Conservation (phyloP, 2,113 vertebrate species). For the Emydura subglobosa region DNA sequence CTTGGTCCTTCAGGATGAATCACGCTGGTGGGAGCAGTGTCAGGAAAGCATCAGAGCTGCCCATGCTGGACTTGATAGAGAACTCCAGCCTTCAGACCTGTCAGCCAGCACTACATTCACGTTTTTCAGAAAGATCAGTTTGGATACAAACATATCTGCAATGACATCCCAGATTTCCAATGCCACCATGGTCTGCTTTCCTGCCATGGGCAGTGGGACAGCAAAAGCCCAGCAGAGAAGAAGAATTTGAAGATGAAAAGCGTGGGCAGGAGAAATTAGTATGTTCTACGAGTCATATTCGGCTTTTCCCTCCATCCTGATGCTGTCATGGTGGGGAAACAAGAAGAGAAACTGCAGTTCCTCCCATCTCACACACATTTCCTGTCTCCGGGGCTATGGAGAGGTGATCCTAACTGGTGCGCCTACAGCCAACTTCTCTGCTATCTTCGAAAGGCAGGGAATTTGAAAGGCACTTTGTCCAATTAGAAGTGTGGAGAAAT, state of each 20-base stretch:
- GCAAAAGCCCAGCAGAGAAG: not conserved
- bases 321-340: not conserved
- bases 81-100: not conserved
- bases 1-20: not conserved
- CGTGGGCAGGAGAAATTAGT: not conserved
- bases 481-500: slow-evolving; percentile 92
- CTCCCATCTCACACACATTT: not conserved
- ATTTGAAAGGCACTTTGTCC: slow-evolving; percentile 94
- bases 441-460: slow-evolving; percentile 83
- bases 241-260: not conserved
- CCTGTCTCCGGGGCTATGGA: not conserved
- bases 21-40: rapidly evolving
- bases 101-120: not conserved
- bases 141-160: not conserved
- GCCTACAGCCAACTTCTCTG: slow-evolving; percentile 78
- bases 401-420: slow-evolving; percentile 45
- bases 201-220: not conserved
- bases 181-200: not conserved
- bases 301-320: not conserved
- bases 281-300: rapidly evolving
- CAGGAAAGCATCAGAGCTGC: not conserved
- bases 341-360: not conserved
- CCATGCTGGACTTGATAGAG: not conserved
- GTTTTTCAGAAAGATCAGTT: not conserved
- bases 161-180: not conserved